A percentile compares a stretch with the other conserved stretches of the same genome.
Evolutionary conservation across 2,888 invertebrate genomes (phyloP).

Genomic region (Platycnemis pennipes): DNA sequence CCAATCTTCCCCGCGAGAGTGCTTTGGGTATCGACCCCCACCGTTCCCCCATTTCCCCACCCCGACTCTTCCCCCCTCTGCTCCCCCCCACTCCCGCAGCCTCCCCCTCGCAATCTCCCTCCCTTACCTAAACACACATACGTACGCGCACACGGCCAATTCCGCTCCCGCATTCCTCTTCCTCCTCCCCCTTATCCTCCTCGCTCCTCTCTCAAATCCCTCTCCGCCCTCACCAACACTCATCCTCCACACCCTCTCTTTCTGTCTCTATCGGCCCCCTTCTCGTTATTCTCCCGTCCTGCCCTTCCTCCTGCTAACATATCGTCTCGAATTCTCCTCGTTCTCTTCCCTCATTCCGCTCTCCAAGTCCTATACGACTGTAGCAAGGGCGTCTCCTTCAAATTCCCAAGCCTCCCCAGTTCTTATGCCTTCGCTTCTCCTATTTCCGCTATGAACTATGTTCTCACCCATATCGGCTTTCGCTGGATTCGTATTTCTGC

Average conservation of each 20-base stretch:
- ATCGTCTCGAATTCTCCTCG: too few relatives aligned
- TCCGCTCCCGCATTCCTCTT: background rate
- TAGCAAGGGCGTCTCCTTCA: too few relatives aligned
- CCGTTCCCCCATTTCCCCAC: background rate
- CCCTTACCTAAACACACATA: constrained; percentile 13
- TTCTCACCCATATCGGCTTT: too few relatives aligned
- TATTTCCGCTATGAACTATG: too few relatives aligned
- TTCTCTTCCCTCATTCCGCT: too few relatives aligned
- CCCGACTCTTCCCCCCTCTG: background rate
- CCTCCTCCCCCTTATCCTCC: background rate
- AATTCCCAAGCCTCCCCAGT: too few relatives aligned
- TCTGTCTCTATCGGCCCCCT: background rate
- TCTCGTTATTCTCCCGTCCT: background rate
- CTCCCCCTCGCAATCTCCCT: background rate
- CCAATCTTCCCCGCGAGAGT: constrained; percentile 15
- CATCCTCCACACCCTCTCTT: background rate
- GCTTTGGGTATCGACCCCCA: constrained; percentile 52
- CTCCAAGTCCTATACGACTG: too few relatives aligned
- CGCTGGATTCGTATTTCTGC: too few relatives aligned
- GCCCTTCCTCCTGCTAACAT: too few relatives aligned
- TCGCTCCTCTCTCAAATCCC: background rate
- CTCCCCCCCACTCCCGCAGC: background rate
- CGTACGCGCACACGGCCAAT: constrained; percentile 8
- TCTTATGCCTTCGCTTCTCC: too few relatives aligned
- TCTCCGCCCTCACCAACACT: background rate